Percentiles rank a stretch among this genome's conserved stretches.
These are phyloP conservation scores for Zaprionus davidi DNA, from an alignment of 1,140 invertebrate genomes.

Conservation along the genomic window DNA sequence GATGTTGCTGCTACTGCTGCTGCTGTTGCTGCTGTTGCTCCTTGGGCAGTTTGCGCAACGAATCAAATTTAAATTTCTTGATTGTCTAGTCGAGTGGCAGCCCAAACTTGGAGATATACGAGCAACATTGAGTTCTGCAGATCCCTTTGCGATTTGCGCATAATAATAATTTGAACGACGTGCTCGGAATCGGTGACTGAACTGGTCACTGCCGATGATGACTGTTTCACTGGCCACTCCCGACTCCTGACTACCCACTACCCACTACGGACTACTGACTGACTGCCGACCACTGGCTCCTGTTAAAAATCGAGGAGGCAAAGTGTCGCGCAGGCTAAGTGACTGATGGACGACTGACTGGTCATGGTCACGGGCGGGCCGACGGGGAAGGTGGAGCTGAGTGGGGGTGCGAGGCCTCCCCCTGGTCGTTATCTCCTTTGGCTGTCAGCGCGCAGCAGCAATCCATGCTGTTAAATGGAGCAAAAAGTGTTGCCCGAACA, in stretches of 20 bases:
- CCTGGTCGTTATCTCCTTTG: slow-evolving; percentile 53
- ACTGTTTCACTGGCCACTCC: slow-evolving; percentile 31
- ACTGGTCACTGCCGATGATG: slow-evolving; percentile 58
- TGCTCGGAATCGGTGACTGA: slow-evolving; percentile 72
- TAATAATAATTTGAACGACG: slow-evolving; percentile 82
- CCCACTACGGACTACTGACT: not conserved
- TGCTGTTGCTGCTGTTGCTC: slow-evolving; percentile 49
- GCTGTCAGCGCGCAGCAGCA: slow-evolving; percentile 68
- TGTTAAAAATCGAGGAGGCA: slow-evolving; percentile 44
- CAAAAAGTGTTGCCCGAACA: slow-evolving; percentile 80
- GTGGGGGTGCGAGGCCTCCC: not conserved
- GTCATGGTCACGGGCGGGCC: slow-evolving; percentile 44
- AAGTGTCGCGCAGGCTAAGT: slow-evolving; percentile 68
- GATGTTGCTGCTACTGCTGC: slow-evolving; percentile 41
- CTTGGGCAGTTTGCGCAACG: slow-evolving; percentile 76
- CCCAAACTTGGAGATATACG: slow-evolving; percentile 58
- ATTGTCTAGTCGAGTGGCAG: slow-evolving; percentile 80
- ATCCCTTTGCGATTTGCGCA: slow-evolving; percentile 83
- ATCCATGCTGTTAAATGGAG: slow-evolving; percentile 80
- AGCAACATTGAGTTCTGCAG: slow-evolving; percentile 51
- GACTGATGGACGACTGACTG: slow-evolving; percentile 65
- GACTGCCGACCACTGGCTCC: slow-evolving; percentile 5
- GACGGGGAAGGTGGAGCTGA: too few relatives aligned
- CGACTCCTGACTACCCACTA: not conserved
- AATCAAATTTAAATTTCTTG: slow-evolving; percentile 83